Base-by-base conservation (phyloP, 1,140 invertebrate genomes). In the Dryas iulia region DNA sequence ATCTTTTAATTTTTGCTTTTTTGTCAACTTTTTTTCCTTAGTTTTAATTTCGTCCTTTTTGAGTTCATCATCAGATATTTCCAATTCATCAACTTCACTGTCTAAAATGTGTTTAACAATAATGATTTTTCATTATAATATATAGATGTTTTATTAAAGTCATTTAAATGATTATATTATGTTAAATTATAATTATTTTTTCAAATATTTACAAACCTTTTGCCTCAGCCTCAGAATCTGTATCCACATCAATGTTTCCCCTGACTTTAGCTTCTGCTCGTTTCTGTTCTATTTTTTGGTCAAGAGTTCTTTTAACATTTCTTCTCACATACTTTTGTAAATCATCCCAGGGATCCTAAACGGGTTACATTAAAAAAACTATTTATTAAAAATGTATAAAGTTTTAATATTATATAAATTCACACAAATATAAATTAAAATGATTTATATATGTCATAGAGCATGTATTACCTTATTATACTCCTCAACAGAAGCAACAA, bases 221-320 rank as follows among this genome's bases (percentile, higher is more conserved):
- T 24, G 71, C 67, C 21, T 89, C 86, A 59, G 73, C 76, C 62
- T 92, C 87, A 33, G 88, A 91, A 71, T 93, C 89, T 0, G 86
- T 90, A 21, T 88, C 89, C 3, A 86, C 79, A 76, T 84, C 84
- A 60, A 79, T 71, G 53, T 84, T 85, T 0, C 85, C 87, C 56
- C 79, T 86, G 56, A 88, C 84, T 59, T 86, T 87, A 10, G 79
- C 93, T 77, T 84, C 91, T 77, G 88, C 83, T 73, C 95, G 89
- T 3, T 94, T 89, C 82, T 93, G 95, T 72, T 93, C 94, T 76
- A 96, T 98, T 92, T 97, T 98, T 62, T 98, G 97, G 91, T 98
- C 97, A 3, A 96, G 92, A 82, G 96, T 96, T 18, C 94, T 94
- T 76, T 95, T 96, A 0, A 94, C 94, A 93, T 97, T 97, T 52